phyloP scores from a whole-genome alignment of 2,113 vertebrate species.

The Speoplatyrhinus poulsoni region DNA sequence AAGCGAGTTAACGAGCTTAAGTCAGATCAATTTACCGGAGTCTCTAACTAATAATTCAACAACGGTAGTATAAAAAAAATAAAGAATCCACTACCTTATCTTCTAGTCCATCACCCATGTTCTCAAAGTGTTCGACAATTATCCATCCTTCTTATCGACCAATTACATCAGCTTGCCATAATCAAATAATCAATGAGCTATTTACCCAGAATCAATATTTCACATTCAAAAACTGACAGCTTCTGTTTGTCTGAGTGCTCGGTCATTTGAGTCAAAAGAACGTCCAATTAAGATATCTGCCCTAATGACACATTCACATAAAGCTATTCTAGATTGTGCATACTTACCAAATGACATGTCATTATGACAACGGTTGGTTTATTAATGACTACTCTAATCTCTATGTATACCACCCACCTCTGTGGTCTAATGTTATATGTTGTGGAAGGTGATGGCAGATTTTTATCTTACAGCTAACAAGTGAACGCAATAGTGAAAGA shows the following conservation, averaged over 20 bases:
- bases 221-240: conserved; percentile 50
- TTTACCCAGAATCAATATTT: conserved; percentile 55
- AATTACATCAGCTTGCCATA: conserved; percentile 56
- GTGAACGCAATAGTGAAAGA: too few relatives aligned
- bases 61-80: neutral
- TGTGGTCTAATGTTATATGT: neutral
- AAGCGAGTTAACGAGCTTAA: conserved; percentile 5
- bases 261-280: conserved; percentile 50
- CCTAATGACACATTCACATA: conserved; percentile 48
- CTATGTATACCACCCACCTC: neutral
- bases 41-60: conserved; percentile 5
- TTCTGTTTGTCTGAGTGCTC: conserved; percentile 52
- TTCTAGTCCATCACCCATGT: conserved; percentile 40
- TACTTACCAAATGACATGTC: conserved; percentile 25
- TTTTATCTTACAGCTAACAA: too few relatives aligned
- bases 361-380: neutral
- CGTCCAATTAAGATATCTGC: conserved; percentile 53
- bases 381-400: conserved; percentile 18
- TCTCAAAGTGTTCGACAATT: conserved; percentile 40
- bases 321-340: conserved; percentile 30
- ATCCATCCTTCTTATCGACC: conserved; percentile 56
- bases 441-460: neutral
- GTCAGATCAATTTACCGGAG: conserved; percentile 1
- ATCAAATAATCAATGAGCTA: conserved; percentile 67
- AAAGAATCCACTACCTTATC: conserved; percentile 31